Base-by-base conservation (phyloP, 1,140 invertebrate species). In the Leptonema lineaticorne region DNA sequence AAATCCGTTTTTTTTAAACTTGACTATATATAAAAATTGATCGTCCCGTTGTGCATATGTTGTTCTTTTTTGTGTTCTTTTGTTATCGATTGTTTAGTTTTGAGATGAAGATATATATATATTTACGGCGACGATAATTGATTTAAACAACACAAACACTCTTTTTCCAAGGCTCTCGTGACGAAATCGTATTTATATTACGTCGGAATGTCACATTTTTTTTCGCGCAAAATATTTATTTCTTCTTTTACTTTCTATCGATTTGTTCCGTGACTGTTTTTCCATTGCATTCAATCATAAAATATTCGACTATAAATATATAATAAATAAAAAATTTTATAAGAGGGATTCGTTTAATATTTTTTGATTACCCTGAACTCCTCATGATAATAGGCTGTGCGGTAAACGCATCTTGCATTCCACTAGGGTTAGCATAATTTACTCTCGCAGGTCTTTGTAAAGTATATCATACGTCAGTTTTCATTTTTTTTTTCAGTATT, bases 401-500 rank as follows among this genome's bases (percentile, higher is more conserved):
- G 33, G 57, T 59, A 59, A 29, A 59, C 33, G 57, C 20, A 30
- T 18, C 57, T 59, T 29, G 28, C 57, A 59, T 59, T 59, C 57
- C 57, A 33, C 24, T 14, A 59, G 30, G 30, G 26, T 29, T 37
- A 8, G 57, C n/a, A 18, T 37, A 27, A 24, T 53, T 24, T 59
- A 29, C 16, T 59, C 28, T 33, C 24, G 18, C 33, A 22, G 33
- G 30, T 29, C 24, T 59, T 29, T 16, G 30, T 22, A 29, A n/a
- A 33, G 20, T 59, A 59, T 59, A 59, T 33, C 57, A 59, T 59
- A 59, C 30, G 30, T 59, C n/a, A n/a, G n/a, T n/a, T n/a, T n/a
- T n/a, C n/a, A n/a, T n/a, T n/a, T n/a, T n/a, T n/a, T n/a, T n/a
- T n/a, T n/a, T n/a, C n/a, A n/a, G n/a, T n/a, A n/a, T n/a, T n/a